These are phyloP conservation scores for Epinotia bilunana DNA, from an alignment of 2,888 invertebrate genomes.

Conservation along the genomic window DNA sequence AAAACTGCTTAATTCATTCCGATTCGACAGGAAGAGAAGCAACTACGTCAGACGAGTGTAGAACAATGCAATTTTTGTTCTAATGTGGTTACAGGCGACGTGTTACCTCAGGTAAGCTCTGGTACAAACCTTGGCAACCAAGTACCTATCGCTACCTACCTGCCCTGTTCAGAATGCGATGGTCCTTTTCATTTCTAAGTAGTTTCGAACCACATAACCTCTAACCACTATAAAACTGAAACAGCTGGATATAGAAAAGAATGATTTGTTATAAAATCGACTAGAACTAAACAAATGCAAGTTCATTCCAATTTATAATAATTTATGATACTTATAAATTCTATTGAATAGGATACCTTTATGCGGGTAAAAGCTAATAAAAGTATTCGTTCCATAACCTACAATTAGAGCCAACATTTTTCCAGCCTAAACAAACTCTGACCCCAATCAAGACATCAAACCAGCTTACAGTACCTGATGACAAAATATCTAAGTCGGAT, in stretches of 20 bases:
- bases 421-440: not conserved
- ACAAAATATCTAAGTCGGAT: constrained; percentile 54
- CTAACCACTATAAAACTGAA: too few species aligned
- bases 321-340: too few species aligned
- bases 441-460: not conserved
- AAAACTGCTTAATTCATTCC: not conserved
- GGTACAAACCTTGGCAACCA: too few species aligned
- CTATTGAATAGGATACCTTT: too few species aligned
- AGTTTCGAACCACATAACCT: too few species aligned
- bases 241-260: too few species aligned
- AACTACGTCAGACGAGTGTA: not conserved
- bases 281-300: too few species aligned
- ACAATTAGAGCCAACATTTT: not conserved
- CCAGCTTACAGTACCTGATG: constrained; percentile 17
- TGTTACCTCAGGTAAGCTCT: constrained; percentile 1
- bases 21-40: constrained; percentile 17
- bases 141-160: too few species aligned
- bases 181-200: too few species aligned
- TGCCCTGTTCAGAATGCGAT: too few species aligned
- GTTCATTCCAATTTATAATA: too few species aligned
- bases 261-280: too few species aligned
- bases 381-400: not conserved
- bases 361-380: not conserved
- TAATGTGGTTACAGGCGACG: not conserved
- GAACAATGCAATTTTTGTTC: constrained; percentile 6